These are phyloP conservation scores for Siniperca chuatsi DNA, from an alignment of 2,113 vertebrate species.

Conservation along the genomic window DNA sequence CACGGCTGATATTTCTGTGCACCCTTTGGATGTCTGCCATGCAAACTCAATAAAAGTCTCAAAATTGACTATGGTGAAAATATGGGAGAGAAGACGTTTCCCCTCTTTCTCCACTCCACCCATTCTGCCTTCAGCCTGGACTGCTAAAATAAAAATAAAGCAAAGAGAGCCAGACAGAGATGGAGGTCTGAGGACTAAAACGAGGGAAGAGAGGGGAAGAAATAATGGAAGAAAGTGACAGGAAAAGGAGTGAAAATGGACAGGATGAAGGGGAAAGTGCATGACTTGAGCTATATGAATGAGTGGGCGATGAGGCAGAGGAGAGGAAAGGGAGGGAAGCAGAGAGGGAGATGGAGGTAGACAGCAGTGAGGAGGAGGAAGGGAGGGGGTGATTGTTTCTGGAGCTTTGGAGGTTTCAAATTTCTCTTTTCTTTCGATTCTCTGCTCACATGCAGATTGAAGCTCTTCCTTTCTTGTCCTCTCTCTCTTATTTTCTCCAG, in stretches of 20 bases:
- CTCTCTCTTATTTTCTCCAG: slow-evolving; percentile 40
- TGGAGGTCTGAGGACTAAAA: neutral
- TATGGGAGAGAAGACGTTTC: neutral
- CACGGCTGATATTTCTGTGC: slow-evolving; percentile 10
- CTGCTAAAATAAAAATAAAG: neutral
- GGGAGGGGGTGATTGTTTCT: slow-evolving; percentile 58
- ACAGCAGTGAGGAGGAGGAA: slow-evolving; percentile 27
- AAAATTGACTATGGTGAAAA: neutral
- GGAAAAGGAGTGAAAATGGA: neutral
- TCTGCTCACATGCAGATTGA: slow-evolving; percentile 42
- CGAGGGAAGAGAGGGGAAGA: neutral
- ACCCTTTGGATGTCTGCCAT: neutral
- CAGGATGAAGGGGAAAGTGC: neutral
- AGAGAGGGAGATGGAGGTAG: slow-evolving; percentile 27
- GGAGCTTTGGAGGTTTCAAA: slow-evolving; percentile 70
- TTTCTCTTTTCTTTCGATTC: slow-evolving; percentile 70
- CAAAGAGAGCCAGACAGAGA: neutral
- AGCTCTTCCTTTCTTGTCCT: slow-evolving; percentile 44
- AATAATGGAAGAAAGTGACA: neutral
- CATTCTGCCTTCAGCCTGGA: neutral
- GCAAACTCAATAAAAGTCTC: neutral
- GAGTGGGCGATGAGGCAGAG: slow-evolving; percentile 2
- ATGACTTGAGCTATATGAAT: neutral
- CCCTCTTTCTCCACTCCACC: neutral
- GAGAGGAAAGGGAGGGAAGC: slow-evolving; percentile 5